These are phyloP conservation scores for Aricia agestis DNA, from an alignment of 1,140 invertebrate species.

Conservation along the genomic window DNA sequence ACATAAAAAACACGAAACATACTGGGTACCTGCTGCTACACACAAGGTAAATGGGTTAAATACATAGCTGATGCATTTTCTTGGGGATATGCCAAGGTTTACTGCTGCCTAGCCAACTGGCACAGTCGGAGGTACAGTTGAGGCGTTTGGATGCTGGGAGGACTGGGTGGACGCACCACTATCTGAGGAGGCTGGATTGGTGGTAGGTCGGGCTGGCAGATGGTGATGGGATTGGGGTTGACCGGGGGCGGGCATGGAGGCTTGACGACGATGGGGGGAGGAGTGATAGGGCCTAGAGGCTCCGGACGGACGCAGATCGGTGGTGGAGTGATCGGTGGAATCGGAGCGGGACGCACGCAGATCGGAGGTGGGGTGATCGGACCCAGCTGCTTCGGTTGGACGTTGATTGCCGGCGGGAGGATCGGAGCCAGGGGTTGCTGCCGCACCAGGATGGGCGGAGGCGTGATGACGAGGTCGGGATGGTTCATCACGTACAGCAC, in stretches of 20 bases:
- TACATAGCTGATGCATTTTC: background rate
- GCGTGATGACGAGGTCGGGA: slow-evolving; percentile 49
- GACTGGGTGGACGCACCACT: slow-evolving; percentile 35
- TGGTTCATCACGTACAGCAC: slow-evolving; percentile 39
- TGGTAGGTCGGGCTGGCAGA: slow-evolving; percentile 35
- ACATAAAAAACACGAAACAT: background rate
- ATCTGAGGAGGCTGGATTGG: slow-evolving; percentile 41
- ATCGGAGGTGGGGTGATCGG: slow-evolving; percentile 45
- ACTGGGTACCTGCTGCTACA: background rate
- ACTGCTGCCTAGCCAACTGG: background rate
- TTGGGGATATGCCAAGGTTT: background rate
- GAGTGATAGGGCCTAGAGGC: slow-evolving; percentile 34
- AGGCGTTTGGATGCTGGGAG: slow-evolving; percentile 38
- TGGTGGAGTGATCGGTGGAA: slow-evolving; percentile 41
- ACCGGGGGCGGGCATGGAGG: slow-evolving; percentile 39
- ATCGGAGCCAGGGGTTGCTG: slow-evolving; percentile 40
- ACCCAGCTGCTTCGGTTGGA: slow-evolving; percentile 36
- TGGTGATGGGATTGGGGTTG: slow-evolving; percentile 41
- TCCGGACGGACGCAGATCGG: slow-evolving; percentile 41
- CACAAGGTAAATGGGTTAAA: background rate
- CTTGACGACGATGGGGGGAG: slow-evolving; percentile 39
- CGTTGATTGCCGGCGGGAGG: slow-evolving; percentile 38
- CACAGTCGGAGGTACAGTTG: background rate
- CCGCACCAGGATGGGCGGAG: slow-evolving; percentile 46
- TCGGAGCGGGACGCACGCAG: slow-evolving; percentile 35